Percentiles rank a stretch among this genome's conserved stretches.
phyloP scores from a whole-genome alignment of 2,888 invertebrate genomes.

The Zaprionus obscuricornis region DNA sequence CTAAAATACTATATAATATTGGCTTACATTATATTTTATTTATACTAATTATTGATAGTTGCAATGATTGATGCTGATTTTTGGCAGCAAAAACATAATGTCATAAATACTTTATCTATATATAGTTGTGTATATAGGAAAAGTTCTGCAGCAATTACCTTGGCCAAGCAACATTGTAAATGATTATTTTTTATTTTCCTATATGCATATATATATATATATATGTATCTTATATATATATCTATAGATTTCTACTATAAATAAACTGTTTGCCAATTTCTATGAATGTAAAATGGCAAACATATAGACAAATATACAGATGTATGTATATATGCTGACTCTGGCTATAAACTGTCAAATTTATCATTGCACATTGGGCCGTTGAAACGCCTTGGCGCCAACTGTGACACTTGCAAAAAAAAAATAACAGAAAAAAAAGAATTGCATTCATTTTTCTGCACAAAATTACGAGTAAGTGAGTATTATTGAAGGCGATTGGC shows the following conservation, averaged over 20 bases:
- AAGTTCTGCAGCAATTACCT: slow-evolving; percentile 22
- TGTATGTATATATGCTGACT: slow-evolving; percentile 25
- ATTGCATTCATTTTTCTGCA: slow-evolving; percentile 75
- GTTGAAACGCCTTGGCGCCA: slow-evolving; percentile 80
- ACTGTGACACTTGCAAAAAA: slow-evolving; percentile 69
- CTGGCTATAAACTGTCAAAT: slow-evolving; percentile 80
- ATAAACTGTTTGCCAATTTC: slow-evolving; percentile 38
- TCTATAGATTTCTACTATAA: slow-evolving; percentile 22
- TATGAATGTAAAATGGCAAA: slow-evolving; percentile 27
- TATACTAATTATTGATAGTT: too few relatives aligned
- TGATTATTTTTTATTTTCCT: not conserved
- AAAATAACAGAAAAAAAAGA: slow-evolving; percentile 37
- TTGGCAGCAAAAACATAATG: slow-evolving; percentile 10
- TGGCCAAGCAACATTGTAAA: slow-evolving; percentile 22
- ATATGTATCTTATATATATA: not conserved
- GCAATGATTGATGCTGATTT: too few relatives aligned
- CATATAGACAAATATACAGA: not conserved
- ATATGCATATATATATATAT: not conserved
- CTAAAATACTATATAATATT: too few relatives aligned
- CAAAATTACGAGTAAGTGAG: slow-evolving; percentile 55
- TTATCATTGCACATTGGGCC: slow-evolving; percentile 75
- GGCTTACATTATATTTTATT: too few relatives aligned
- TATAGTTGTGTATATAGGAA: too few relatives aligned
- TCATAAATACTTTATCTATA: too few relatives aligned
- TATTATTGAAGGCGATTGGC: slow-evolving; percentile 42